These are phyloP conservation scores for Scomber colias DNA, from an alignment of 2,113 vertebrate genomes.

Conservation along the genomic window DNA sequence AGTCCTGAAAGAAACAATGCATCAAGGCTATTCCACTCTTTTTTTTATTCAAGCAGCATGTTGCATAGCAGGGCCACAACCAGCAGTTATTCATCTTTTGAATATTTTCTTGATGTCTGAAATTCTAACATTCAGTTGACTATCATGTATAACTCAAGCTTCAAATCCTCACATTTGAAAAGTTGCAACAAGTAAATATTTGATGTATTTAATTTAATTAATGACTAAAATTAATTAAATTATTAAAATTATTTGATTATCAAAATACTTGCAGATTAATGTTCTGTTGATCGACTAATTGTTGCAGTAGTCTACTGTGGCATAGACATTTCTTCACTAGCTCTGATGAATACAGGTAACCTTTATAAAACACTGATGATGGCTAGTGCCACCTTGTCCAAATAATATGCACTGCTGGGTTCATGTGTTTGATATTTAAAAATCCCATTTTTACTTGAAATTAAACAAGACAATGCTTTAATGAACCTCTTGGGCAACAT, in stretches of 20 bases:
- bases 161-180: too few relatives aligned
- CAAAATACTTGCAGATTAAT: too few relatives aligned
- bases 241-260: too few relatives aligned
- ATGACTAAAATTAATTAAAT: too few relatives aligned
- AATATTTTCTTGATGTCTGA: too few relatives aligned
- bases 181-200: too few relatives aligned
- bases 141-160: too few relatives aligned
- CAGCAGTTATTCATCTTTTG: too few relatives aligned
- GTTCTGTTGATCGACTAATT: too few relatives aligned
- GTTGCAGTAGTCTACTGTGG: background rate
- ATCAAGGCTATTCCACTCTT: background rate
- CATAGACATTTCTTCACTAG: background rate
- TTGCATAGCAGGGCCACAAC: too few relatives aligned
- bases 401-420: background rate
- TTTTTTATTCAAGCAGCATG: background rate
- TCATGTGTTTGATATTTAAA: slow-evolving; percentile 1
- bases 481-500: background rate
- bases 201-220: too few relatives aligned
- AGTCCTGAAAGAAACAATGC: background rate
- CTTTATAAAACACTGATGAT: background rate
- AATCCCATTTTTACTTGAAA: background rate
- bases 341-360: background rate
- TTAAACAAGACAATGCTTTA: background rate
- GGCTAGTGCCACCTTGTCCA: background rate
- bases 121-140: too few relatives aligned